Evolutionary conservation across 92 coral and sea anemone species (phyloP).

Genomic region (Siderastrea siderea): DNA sequence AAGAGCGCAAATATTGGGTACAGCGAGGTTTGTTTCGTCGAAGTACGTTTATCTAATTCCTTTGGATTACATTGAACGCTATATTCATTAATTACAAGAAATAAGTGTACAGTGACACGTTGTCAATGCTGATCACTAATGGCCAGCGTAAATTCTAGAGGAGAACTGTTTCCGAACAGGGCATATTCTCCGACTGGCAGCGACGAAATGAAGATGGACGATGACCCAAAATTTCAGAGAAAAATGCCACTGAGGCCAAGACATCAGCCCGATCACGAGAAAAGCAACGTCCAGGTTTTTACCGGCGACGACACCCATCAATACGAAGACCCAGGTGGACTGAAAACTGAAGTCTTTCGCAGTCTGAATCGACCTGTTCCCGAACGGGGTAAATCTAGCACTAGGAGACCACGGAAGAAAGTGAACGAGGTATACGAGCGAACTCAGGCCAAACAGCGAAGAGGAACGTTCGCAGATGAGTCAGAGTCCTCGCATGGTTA

Average conservation of each 20-base stretch:
- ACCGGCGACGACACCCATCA: constrained; percentile 65
- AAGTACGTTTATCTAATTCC: not conserved
- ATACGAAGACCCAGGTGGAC: constrained; percentile 83
- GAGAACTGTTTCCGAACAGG: constrained; percentile 72
- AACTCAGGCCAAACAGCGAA: constrained; percentile 38
- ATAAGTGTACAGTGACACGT: not conserved
- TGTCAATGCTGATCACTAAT: constrained; percentile 18
- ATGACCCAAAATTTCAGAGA: constrained; percentile 40
- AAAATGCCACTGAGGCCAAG: constrained; percentile 50
- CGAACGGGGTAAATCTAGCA: constrained; percentile 19
- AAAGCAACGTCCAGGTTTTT: constrained; percentile 66
- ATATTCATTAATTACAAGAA: not conserved
- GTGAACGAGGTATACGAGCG: constrained; percentile 78
- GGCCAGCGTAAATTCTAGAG: constrained; percentile 86
- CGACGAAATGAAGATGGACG: constrained; percentile 41
- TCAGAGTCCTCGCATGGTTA: constrained; percentile 58
- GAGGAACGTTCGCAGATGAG: constrained; percentile 60
- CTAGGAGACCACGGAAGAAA: constrained; percentile 79
- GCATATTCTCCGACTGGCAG: constrained; percentile 50
- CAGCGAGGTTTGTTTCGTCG: not conserved
- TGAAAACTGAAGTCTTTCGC: constrained; percentile 54
- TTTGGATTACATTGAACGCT: not conserved
- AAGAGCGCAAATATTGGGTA: not conserved
- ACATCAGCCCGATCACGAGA: constrained; percentile 76
- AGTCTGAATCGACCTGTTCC: constrained; percentile 49